These are phyloP conservation scores for Sitodiplosis mosellana DNA, from an alignment of 1,140 invertebrate genomes.

Conservation along the genomic window DNA sequence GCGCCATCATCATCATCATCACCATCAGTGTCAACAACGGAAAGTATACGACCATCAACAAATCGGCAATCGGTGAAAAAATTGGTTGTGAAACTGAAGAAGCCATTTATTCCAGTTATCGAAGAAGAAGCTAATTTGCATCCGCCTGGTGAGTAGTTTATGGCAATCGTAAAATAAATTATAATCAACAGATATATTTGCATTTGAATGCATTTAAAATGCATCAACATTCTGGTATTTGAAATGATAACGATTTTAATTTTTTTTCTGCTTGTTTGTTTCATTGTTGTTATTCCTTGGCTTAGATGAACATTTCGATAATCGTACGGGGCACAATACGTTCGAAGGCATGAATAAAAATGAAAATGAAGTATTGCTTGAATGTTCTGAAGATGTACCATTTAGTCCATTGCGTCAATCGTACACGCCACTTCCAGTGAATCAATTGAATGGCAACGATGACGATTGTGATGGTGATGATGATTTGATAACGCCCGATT, in stretches of 20 bases:
- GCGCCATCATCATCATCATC: constrained; percentile 7
- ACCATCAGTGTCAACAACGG: constrained; percentile 12
- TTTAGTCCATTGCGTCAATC: not conserved
- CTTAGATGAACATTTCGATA: no score
- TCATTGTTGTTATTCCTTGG: no score
- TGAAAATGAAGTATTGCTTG: not conserved
- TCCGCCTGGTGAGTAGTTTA: not conserved
- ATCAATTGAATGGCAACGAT: not conserved
- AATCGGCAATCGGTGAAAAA: constrained; percentile 3
- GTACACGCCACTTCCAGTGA: not conserved
- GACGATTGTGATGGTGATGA: not conserved
- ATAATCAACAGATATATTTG: no score
- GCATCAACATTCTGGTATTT: no score
- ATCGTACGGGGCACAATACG: no score
- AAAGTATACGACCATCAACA: constrained; percentile 4
- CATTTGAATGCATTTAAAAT: no score
- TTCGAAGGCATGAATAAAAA: no score
- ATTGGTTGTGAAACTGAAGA: constrained; percentile 5
- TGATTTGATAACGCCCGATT: not conserved
- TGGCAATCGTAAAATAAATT: no score
- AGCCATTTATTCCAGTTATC: constrained; percentile 2
- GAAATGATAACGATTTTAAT: no score
- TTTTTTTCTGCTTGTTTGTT: no score
- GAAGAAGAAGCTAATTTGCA: constrained; percentile 1
- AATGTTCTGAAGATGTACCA: not conserved